Base-by-base conservation (phyloP, 2,113 vertebrate genomes). In the Pomatostomus ruficeps region DNA sequence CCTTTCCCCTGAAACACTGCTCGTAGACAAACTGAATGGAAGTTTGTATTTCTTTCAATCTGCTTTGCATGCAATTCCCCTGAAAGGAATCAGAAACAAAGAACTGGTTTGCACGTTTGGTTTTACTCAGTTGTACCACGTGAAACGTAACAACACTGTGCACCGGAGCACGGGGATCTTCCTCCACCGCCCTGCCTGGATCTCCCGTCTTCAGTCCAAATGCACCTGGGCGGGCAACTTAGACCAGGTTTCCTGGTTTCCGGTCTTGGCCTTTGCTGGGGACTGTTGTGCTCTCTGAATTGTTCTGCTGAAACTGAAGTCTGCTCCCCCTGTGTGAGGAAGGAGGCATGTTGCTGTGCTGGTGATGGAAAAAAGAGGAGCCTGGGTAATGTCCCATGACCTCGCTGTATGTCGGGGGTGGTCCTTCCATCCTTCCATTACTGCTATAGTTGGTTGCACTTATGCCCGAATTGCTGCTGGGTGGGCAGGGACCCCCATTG, bases 401-500 rank as follows among this genome's bases (percentile, higher is more conserved):
- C 98, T 99, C 99, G n/a, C 98, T 99, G 98, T 99, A 99, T 1
- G 99, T 98, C 3, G 99, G 99, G 26, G 99, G 99, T 8, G 99
- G 99, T 58, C 98, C 99, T 95, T 99, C 99, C 98, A 99, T 98
- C 95, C 98, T 98, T 92, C 98, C 98, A 2, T 98, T 98, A 89
- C 98, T 98, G 98, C 98, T 98, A 49, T 98, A 98, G 97, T 98
- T 99, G 95, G 98, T 98, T 87, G 98, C 99, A 73, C 99, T 99
- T 97, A 99, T 98, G 97, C 99, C 99, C 75, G 99, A 99, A 95
- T 99, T 99, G 98, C 99, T 99, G 98, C 99, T 99, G 11, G 99
- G 99, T 12, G 99, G 99, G 97, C 98, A 98, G 0, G 99, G 99
- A 62, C 99, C 99, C 45, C 98, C 98, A 78, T 92, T 97, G 94